Evolutionary conservation across 2,888 invertebrate species (phyloP).

Genomic region (Orthosia incerta): DNA sequence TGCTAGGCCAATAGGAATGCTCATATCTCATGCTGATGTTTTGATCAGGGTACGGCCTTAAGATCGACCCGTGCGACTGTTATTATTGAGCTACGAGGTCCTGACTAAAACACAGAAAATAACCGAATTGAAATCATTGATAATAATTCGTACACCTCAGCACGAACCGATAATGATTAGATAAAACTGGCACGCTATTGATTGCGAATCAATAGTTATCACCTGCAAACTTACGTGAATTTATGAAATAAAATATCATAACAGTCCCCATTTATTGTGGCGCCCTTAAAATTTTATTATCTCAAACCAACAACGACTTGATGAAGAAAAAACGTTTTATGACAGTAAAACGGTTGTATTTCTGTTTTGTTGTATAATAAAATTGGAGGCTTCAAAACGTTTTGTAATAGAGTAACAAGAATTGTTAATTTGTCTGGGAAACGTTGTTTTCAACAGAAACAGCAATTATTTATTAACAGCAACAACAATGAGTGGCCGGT

Average conservation of each 20-base stretch:
- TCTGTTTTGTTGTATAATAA: slow-evolving; percentile 67
- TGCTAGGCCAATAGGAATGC: too few species aligned
- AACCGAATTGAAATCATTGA: neutral
- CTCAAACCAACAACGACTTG: slow-evolving; percentile 15
- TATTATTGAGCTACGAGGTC: too few species aligned
- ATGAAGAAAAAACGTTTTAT: slow-evolving; percentile 52
- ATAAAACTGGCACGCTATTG: slow-evolving; percentile 42
- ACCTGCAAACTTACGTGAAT: slow-evolving; percentile 34
- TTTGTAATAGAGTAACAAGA: slow-evolving; percentile 44
- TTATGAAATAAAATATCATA: slow-evolving; percentile 18
- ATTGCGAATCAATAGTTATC: slow-evolving; percentile 51
- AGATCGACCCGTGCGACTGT: too few species aligned
- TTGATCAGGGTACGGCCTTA: too few species aligned
- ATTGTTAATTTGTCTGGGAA: slow-evolving; percentile 50
- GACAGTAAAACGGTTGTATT: slow-evolving; percentile 62
- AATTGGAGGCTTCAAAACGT: slow-evolving; percentile 50
- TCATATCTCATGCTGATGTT: too few species aligned
- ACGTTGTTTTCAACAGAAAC: slow-evolving; percentile 43
- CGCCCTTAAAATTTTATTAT: slow-evolving; percentile 27
- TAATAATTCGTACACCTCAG: slow-evolving; percentile 15
- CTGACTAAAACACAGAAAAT: neutral
- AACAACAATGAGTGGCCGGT: slow-evolving; percentile 40
- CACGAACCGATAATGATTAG: slow-evolving; percentile 46
- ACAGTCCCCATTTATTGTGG: slow-evolving; percentile 9
- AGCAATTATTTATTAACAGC: slow-evolving; percentile 45